Conservation (phyloP, 2,888 invertebrate species). For the Anoncus sp. region DNA sequence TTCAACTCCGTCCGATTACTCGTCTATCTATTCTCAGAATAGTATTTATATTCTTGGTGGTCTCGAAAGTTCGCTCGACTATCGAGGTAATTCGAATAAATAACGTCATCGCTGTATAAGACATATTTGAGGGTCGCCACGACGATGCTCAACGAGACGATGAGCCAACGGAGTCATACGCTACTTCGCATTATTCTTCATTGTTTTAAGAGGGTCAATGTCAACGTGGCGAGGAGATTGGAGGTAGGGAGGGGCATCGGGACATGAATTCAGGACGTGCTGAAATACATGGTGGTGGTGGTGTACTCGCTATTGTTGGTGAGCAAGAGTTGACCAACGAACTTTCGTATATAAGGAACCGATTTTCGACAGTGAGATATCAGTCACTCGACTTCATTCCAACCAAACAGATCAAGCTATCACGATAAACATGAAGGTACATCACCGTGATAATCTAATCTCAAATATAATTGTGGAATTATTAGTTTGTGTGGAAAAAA, state of each 20-base stretch:
- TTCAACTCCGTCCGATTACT: background rate
- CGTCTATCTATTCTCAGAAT: background rate
- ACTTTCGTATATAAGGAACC: conserved; percentile 77
- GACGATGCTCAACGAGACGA: conserved; percentile 44
- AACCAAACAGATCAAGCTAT: conserved; percentile 63
- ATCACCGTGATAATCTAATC: background rate
- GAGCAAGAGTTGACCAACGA: conserved; percentile 59
- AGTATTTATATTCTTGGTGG: conserved; percentile 9
- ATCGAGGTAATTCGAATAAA: conserved; percentile 12
- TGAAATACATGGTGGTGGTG: conserved; percentile 39
- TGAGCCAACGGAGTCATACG: conserved; percentile 57
- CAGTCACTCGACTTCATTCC: conserved; percentile 78
- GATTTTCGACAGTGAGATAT: conserved; percentile 71
- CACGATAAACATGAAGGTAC: conserved; percentile 78
- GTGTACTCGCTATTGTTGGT: conserved; percentile 38
- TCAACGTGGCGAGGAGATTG: conserved; percentile 66
- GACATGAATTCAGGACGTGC: conserved; percentile 52
- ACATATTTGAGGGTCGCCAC: conserved; percentile 46
- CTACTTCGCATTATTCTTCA: conserved; percentile 70
- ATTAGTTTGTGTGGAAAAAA: background rate
- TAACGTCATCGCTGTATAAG: conserved; percentile 37
- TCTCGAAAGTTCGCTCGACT: conserved; percentile 18
- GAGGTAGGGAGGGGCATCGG: conserved; percentile 47
- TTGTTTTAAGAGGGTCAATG: conserved; percentile 81
- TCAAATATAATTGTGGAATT: conserved; percentile 1